Percentiles rank a stretch among this genome's conserved stretches.
Conservation (phyloP, 2,797 vertebrate genomes). For the Anolis apletophallus region DNA sequence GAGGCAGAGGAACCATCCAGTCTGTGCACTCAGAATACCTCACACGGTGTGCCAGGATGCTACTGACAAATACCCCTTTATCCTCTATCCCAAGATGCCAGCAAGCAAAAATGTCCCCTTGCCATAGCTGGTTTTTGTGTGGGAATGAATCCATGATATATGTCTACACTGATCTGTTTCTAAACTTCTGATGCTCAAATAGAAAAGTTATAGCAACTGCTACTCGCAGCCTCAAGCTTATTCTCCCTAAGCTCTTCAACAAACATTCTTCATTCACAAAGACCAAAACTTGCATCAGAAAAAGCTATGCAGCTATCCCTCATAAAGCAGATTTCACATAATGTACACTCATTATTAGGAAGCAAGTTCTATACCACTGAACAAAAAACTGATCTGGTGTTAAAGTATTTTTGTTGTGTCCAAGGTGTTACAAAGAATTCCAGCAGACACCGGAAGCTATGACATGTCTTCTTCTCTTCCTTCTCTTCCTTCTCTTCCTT, state of each 20-base stretch:
- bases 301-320: neutral
- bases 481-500: too few species aligned
- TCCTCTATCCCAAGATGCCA: too few species aligned
- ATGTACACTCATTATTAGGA: neutral
- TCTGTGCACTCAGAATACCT: too few species aligned
- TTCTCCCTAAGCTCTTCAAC: neutral
- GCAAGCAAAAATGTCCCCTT: too few species aligned
- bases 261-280: neutral
- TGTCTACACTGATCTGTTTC: neutral
- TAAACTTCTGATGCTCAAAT: neutral
- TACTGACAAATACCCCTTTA: too few species aligned
- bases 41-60: too few species aligned
- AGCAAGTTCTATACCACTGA: neutral
- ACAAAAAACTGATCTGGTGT: neutral
- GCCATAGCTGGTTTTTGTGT: too few species aligned
- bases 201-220: neutral
- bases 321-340: neutral
- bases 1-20: too few species aligned
- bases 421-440: constrained; percentile 18
- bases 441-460: constrained; percentile 40
- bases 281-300: neutral
- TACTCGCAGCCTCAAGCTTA: neutral
- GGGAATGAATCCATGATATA: neutral
- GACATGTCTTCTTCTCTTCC: neutral
- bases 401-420: constrained; percentile 35